These are phyloP conservation scores for Aphidoletes aphidimyza DNA, from an alignment of 2,888 invertebrate genomes.

Conservation along the genomic window DNA sequence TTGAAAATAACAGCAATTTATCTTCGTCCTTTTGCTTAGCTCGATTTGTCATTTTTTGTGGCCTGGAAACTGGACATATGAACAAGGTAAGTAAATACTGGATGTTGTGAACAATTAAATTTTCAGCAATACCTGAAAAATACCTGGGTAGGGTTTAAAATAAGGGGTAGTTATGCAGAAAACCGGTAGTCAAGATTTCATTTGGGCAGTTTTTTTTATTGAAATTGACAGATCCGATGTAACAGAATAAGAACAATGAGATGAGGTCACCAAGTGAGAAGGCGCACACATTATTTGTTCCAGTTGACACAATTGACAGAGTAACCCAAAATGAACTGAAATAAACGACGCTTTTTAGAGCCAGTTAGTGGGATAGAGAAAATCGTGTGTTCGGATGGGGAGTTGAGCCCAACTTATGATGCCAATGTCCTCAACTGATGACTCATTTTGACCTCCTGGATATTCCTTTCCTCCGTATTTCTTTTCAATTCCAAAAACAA, in stretches of 20 bases:
- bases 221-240: background rate
- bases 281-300: background rate
- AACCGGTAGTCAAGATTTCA: too few relatives aligned
- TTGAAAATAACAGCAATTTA: too few relatives aligned
- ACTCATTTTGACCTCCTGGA: background rate
- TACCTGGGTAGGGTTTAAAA: too few relatives aligned
- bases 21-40: too few relatives aligned
- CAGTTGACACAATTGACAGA: background rate
- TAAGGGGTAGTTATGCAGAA: too few relatives aligned
- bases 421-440: background rate
- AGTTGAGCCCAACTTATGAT: background rate
- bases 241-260: background rate
- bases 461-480: background rate
- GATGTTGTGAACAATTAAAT: too few relatives aligned
- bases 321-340: slow-evolving; percentile 14
- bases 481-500: background rate
- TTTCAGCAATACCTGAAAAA: too few relatives aligned
- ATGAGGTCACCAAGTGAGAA: background rate
- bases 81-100: too few relatives aligned
- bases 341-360: background rate
- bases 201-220: too few relatives aligned
- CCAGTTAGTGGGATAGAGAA: background rate
- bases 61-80: too few relatives aligned
- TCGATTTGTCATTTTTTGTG: too few relatives aligned
- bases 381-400: background rate